These are phyloP conservation scores for Lepidochrysops patricia DNA, from an alignment of 2,888 invertebrate species.

Conservation along the genomic window DNA sequence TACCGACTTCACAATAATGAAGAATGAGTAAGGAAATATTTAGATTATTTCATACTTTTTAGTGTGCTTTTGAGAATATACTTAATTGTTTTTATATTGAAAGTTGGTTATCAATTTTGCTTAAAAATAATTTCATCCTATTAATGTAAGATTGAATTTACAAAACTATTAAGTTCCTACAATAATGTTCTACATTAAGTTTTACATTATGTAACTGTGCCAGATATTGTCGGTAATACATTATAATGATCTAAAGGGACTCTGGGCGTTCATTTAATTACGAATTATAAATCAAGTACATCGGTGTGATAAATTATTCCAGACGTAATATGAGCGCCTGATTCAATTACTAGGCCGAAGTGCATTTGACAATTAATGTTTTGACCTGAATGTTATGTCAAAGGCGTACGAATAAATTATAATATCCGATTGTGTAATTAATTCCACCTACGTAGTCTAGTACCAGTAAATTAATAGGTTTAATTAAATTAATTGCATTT, in stretches of 20 bases:
- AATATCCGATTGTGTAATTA: background rate
- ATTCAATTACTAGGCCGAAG: background rate
- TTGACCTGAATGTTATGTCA: background rate
- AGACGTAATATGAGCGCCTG: background rate
- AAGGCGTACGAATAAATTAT: background rate
- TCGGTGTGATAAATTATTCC: constrained; percentile 2
- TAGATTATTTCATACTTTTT: too few species aligned
- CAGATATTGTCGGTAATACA: background rate
- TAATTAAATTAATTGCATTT: background rate
- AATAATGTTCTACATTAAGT: too few species aligned
- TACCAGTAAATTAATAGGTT: background rate
- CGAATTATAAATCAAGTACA: constrained; percentile 4
- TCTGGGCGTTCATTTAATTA: background rate
- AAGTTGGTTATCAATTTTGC: too few species aligned
- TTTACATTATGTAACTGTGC: background rate
- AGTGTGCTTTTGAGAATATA: too few species aligned
- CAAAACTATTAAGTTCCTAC: too few species aligned
- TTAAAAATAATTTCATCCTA: too few species aligned
- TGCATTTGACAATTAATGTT: constrained; percentile 3
- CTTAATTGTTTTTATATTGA: too few species aligned
- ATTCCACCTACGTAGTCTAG: background rate
- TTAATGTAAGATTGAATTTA: too few species aligned
- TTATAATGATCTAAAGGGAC: background rate
- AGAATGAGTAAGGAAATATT: too few species aligned
- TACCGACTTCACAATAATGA: too few species aligned